phyloP scores from a whole-genome alignment of 2,888 invertebrate species.

The Epinotia ramella region DNA sequence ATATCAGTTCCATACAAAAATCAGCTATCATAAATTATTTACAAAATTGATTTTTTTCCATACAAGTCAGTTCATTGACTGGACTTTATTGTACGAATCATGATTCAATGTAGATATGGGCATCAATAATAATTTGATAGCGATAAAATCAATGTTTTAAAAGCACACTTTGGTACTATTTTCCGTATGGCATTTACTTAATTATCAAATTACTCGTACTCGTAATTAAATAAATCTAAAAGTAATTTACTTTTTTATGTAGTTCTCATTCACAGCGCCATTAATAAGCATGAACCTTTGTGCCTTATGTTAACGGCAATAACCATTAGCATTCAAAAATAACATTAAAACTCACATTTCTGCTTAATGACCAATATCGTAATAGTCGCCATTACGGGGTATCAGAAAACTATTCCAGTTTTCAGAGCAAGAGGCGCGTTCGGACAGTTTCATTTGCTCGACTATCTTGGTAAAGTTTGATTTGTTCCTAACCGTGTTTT shows the following conservation, averaged over 20 bases:
- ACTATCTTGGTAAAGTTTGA: not conserved
- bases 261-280: not conserved
- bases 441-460: conserved; percentile 3
- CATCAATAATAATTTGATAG: not conserved
- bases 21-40: too few species aligned
- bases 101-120: too few species aligned
- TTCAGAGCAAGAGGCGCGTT: conserved; percentile 34
- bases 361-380: conserved; percentile 49
- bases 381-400: conserved; percentile 45
- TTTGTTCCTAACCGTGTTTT: not conserved
- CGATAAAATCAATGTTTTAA: not conserved
- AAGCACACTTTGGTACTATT: not conserved
- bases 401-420: conserved; percentile 46
- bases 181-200: not conserved
- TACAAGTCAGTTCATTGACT: too few species aligned
- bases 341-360: conserved; percentile 40
- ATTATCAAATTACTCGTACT: not conserved
- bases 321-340: conserved; percentile 45
- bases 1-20: too few species aligned
- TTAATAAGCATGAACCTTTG: not conserved
- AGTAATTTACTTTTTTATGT: not conserved
- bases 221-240: not conserved
- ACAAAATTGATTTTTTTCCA: too few species aligned
- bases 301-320: conserved; percentile 24
- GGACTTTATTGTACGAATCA: too few species aligned